Base-by-base conservation (phyloP, 1,140 invertebrate species). In the Formica selysi region DNA sequence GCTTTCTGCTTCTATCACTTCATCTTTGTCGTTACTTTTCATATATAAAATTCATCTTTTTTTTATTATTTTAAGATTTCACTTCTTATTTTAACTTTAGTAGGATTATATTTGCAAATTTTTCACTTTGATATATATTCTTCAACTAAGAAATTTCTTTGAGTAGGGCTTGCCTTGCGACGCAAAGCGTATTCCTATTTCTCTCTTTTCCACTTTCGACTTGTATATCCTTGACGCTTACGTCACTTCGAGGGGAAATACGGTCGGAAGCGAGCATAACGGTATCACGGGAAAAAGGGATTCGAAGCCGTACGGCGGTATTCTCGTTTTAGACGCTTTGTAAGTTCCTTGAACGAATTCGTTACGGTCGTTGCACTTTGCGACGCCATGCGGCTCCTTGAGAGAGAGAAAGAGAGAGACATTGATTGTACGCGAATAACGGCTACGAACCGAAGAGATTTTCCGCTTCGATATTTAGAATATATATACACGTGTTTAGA, bases 301-400 rank as follows among this genome's bases (percentile, higher is more conserved):
- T 54, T 32, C 44, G 44, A 48, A 29, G 59, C 10, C 65, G 71
- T 48, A 26, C 36, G 10, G 13, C 36, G 36, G 65, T 22, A 44
- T 73, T 73, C 71, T 85, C 36, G 64, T 73, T 87, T 79, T 59
- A 73, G 36, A 44, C 44, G 65, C 41, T 87, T 79, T 71, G 81
- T 84, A 61, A 57, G 70, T 85, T 57, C 29, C 80, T 51, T 26
- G 80, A 73, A 83, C 59, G 62, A 86, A 86, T 86, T 61, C 79
- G 83, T 90, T 41, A 90, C 89, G 90, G 86, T 90, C 89, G 86
- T 90, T 90, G 87, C 79, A 88, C 88, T 88, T 87, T 32, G 83
- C 76, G 26, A 67, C 81, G 79, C 61, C 7, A 41, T 62, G 13
- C 54, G 51, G 6, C 1, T 32, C 19, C 64, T 70, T 57, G 51